Percentiles rank a stretch among this genome's conserved stretches.
These are phyloP conservation scores for Azemiops feae DNA, from an alignment of 2,113 vertebrate genomes.

Conservation along the genomic window DNA sequence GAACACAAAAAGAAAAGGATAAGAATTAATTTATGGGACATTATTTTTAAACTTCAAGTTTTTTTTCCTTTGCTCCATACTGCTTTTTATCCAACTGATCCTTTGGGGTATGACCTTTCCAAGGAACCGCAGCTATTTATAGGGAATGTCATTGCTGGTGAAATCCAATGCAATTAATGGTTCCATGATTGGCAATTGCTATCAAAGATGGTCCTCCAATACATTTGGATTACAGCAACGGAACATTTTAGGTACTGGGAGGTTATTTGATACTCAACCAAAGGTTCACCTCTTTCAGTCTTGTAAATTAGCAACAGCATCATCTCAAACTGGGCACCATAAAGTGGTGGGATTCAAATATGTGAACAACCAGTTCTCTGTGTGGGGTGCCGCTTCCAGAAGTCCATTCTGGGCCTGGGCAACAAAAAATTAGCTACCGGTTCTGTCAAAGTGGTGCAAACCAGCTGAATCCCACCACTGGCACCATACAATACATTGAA, in stretches of 20 bases:
- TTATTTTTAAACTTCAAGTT: too few species aligned
- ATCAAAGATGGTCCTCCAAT: conserved; percentile 54
- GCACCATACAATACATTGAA: conserved; percentile 2
- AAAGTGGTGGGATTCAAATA: not conserved
- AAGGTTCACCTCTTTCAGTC: conserved; percentile 3
- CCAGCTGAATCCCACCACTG: not conserved
- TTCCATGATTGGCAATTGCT: conserved; percentile 55
- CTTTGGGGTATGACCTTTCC: conserved; percentile 46
- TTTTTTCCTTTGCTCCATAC: too few species aligned
- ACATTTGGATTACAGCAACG: conserved; percentile 36
- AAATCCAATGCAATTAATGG: conserved; percentile 45
- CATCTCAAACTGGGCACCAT: conserved; percentile 8
- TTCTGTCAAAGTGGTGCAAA: too few species aligned
- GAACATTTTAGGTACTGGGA: conserved; percentile 7
- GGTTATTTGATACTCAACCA: conserved; percentile 23
- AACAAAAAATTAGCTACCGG: too few species aligned
- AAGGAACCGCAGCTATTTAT: conserved; percentile 45
- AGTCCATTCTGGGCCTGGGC: too few species aligned
- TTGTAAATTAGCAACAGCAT: conserved; percentile 18
- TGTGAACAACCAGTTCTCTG: too few species aligned
- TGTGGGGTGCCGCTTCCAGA: too few species aligned
- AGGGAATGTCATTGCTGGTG: conserved; percentile 58
- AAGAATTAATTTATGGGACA: too few species aligned
- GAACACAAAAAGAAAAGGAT: too few species aligned
- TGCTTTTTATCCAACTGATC: conserved; percentile 44